These are phyloP conservation scores for Temnothorax ravouxi DNA, from an alignment of 2,888 invertebrate genomes.

Conservation along the genomic window DNA sequence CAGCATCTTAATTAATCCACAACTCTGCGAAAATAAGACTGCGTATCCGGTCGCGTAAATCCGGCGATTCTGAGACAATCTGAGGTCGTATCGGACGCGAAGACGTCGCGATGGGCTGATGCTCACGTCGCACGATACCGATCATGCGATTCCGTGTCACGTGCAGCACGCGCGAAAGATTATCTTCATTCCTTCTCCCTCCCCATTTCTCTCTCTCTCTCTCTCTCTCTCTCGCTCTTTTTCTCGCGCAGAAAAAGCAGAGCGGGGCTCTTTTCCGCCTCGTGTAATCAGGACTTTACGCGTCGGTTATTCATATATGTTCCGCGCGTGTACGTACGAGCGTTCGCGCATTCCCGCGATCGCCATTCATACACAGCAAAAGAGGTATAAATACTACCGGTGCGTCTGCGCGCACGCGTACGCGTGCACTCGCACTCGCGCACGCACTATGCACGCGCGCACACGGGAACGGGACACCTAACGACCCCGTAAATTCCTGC, in stretches of 20 bases:
- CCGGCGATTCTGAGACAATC: not conserved
- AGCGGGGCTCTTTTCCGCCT: slow-evolving; percentile 50
- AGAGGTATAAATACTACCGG: slow-evolving; percentile 64
- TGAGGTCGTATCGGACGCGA: too few relatives aligned
- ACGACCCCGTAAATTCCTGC: slow-evolving; percentile 67
- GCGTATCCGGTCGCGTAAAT: not conserved
- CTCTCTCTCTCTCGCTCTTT: too few relatives aligned
- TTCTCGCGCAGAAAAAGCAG: not conserved
- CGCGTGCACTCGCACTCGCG: slow-evolving; percentile 17
- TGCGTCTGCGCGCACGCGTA: not conserved
- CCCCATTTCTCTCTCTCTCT: not conserved
- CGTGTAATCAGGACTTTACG: slow-evolving; percentile 72
- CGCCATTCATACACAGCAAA: slow-evolving; percentile 71
- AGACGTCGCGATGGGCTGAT: too few relatives aligned
- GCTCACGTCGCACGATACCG: not conserved
- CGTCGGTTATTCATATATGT: slow-evolving; percentile 70
- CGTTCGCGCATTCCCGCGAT: slow-evolving; percentile 61
- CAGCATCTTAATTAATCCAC: not conserved
- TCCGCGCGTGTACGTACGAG: slow-evolving; percentile 60
- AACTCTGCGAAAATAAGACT: not conserved
- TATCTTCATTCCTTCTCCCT: too few relatives aligned
- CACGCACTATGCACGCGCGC: not conserved
- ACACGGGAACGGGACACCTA: slow-evolving; percentile 53
- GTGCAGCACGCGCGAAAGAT: slow-evolving; percentile 21
- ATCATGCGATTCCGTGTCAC: slow-evolving; percentile 21